These are phyloP conservation scores for Watersipora subatra DNA, from an alignment of 1,140 invertebrate genomes.

Conservation along the genomic window DNA sequence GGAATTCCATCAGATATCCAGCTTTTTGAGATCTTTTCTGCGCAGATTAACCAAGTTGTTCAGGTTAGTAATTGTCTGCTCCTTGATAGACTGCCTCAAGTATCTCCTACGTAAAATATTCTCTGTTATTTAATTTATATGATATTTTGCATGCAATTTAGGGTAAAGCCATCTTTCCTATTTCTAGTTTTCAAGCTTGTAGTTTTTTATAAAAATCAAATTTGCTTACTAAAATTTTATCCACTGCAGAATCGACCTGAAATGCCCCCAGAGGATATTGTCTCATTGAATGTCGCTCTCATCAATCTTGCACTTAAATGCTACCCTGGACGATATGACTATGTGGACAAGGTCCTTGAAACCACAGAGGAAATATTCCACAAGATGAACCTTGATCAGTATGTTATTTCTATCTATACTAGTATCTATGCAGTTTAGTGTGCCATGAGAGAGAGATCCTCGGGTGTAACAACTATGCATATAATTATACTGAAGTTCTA, in stretches of 20 bases:
- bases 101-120: no score
- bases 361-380: conserved; percentile 73
- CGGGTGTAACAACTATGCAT: no score
- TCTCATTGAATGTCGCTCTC: conserved; percentile 84
- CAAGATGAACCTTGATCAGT: conserved; percentile 61
- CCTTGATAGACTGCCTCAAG: not conserved
- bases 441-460: not conserved
- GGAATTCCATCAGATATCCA: conserved; percentile 75
- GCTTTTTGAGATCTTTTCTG: conserved; percentile 95
- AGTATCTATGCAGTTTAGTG: no score
- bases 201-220: no score
- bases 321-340: conserved; percentile 83
- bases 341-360: conserved; percentile 85
- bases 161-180: no score
- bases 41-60: conserved; percentile 87
- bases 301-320: conserved; percentile 90
- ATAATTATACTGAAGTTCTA: no score
- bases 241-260: conserved; percentile 73
- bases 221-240: no score
- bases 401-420: conserved; percentile 36
- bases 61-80: conserved; percentile 49
- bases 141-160: no score
- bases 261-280: conserved; percentile 89
- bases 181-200: no score
- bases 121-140: no score